Evolutionary conservation across 2,888 invertebrate species (phyloP).

Genomic region (Eupithecia inturbata): DNA sequence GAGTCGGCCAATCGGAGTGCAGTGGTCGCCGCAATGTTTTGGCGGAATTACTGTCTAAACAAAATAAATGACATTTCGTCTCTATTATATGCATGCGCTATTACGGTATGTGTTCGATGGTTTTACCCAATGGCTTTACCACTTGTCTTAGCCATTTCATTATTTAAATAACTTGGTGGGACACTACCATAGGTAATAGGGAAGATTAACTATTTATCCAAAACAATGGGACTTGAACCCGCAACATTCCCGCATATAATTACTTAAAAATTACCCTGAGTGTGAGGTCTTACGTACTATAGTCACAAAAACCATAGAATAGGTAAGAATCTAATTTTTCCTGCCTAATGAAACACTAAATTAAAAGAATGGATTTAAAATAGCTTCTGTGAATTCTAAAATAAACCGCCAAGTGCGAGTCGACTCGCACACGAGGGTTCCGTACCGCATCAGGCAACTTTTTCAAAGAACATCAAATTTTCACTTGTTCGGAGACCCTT

Average conservation of each 20-base stretch:
- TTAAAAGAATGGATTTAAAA: constrained; percentile 44
- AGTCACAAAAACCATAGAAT: background rate
- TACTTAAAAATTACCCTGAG: background rate
- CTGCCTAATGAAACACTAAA: constrained; percentile 44
- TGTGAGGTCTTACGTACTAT: background rate
- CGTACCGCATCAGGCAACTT: no score
- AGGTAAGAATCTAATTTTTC: constrained; percentile 4
- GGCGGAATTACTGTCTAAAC: no score
- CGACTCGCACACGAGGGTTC: no score
- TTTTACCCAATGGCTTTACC: background rate
- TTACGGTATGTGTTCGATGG: no score
- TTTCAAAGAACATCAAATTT: no score
- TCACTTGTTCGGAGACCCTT: no score
- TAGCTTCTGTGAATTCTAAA: constrained; percentile 60
- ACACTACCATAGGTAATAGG: background rate
- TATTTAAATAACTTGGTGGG: background rate
- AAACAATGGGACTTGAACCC: background rate
- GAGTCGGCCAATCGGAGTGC: no score
- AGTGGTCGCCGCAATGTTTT: no score
- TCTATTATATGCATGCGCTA: no score
- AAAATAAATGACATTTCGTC: no score
- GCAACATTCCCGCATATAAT: background rate
- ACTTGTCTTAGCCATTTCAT: background rate
- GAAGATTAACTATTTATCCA: background rate
- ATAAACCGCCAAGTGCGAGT: no score